phyloP scores from a whole-genome alignment of 2,113 vertebrate species.

The Embiotoca jacksoni region DNA sequence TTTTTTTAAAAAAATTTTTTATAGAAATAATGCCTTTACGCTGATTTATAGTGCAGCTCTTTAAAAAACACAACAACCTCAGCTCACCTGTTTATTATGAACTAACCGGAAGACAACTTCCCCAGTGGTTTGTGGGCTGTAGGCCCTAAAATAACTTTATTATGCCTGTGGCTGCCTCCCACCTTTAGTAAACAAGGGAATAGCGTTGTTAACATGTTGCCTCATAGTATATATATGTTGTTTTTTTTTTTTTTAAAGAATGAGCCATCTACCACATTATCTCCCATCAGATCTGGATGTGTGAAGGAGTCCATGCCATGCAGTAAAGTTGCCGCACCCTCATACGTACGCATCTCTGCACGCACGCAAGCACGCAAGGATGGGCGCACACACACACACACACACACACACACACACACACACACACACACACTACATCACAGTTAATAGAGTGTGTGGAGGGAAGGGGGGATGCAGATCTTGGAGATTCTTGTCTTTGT shows the following conservation, averaged over 20 bases:
- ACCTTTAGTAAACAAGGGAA: no score
- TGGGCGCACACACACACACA: constrained; percentile 22
- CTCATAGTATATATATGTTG: no score
- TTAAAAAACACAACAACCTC: not conserved
- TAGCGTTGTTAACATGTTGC: no score
- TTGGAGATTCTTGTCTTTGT: constrained; percentile 43
- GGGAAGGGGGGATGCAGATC: constrained; percentile 21
- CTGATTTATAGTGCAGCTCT: not conserved
- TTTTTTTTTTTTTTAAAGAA: no score
- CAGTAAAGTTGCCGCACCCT: constrained; percentile 83
- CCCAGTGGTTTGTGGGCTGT: not conserved
- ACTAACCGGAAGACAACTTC: constrained; percentile 28
- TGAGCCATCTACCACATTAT: constrained; percentile 5
- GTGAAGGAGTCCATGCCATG: constrained; percentile 68
- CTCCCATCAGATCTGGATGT: constrained; percentile 51
- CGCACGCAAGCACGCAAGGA: constrained; percentile 61
- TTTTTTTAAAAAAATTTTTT: no score
- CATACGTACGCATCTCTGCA: constrained; percentile 62
- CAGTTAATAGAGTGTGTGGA: constrained; percentile 11
- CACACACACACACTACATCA: constrained; percentile 21
- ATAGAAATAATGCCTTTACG: not conserved
- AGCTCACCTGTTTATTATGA: constrained; percentile 28
- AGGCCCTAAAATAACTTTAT: constrained; percentile 28
- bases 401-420: constrained; percentile 36
- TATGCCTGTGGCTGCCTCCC: constrained; percentile 15